Conservation (phyloP, 1,140 invertebrate genomes). For the Bombus waltoni region DNA sequence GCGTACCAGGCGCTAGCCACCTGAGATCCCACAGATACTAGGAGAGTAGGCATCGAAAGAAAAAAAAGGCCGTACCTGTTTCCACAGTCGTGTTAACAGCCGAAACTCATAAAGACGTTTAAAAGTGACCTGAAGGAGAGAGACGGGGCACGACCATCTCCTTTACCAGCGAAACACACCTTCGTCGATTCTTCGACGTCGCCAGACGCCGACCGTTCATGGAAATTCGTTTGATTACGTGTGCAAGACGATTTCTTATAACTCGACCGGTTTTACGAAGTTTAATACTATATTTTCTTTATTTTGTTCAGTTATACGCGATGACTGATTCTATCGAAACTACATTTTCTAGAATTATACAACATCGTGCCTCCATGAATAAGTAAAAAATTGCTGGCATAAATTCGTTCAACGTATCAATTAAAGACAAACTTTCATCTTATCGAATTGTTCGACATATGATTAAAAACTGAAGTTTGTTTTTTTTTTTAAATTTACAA, state of each 20-base stretch:
- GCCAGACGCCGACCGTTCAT: constrained; percentile 43
- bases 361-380: neutral
- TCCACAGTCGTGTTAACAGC: constrained; percentile 76
- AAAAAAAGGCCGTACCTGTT: constrained; percentile 52
- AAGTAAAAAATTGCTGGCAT: too few species aligned
- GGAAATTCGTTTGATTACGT: constrained; percentile 8
- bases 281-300: neutral
- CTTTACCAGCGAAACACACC: neutral
- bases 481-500: neutral
- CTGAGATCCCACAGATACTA: constrained; percentile 64
- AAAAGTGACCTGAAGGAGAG: constrained; percentile 70
- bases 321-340: neutral
- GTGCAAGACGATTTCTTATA: neutral
- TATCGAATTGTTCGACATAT: neutral
- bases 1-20: constrained; percentile 49
- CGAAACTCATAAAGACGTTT: constrained; percentile 80
- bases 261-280: neutral
- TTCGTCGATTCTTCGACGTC: constrained; percentile 31
- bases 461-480: too few species aligned
- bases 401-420: too few species aligned
- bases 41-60: constrained; percentile 36
- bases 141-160: constrained; percentile 3
- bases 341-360: neutral
- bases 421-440: neutral
- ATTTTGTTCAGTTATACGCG: neutral